Conservation (phyloP, 2,888 invertebrate genomes). For the Ametastegia equiseti region DNA sequence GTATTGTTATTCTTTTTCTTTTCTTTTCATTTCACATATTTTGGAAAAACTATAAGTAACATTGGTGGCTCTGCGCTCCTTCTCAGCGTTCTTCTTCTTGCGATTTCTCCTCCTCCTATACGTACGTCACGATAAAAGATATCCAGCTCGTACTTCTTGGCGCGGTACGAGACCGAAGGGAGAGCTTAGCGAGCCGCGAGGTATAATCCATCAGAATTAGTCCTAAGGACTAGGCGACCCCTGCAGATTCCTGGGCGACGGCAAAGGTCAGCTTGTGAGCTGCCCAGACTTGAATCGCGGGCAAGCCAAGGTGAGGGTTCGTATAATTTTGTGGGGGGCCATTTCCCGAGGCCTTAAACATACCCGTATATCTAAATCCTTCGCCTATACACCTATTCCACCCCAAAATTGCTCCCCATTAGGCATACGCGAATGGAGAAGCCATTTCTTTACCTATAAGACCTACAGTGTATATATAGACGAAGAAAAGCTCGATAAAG, state of each 20-base stretch:
- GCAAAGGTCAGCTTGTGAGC: conserved; percentile 26
- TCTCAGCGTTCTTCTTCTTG: not conserved
- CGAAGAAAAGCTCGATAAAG: too few relatives aligned
- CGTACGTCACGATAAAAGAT: not conserved
- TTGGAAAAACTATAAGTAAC: not conserved
- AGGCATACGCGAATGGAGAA: not conserved
- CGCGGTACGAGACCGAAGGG: not conserved
- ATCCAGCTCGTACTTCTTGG: not conserved
- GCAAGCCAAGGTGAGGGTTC: not conserved
- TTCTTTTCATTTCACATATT: not conserved
- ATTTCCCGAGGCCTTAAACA: not conserved
- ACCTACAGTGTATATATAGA: too few relatives aligned
- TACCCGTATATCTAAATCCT: not conserved
- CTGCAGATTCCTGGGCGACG: conserved; percentile 3
- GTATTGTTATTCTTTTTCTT: too few relatives aligned
- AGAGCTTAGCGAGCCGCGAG: not conserved
- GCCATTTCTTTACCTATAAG: too few relatives aligned
- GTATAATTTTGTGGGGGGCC: conserved; percentile 9
- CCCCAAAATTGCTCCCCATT: not conserved
- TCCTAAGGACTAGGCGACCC: conserved; percentile 20
- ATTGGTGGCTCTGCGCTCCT: too few relatives aligned
- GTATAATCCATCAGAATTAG: conserved; percentile 39
- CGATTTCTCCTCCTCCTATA: not conserved
- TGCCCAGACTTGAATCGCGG: not conserved
- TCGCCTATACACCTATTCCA: too few relatives aligned